These are phyloP conservation scores for Conopomorpha cramerella DNA, from an alignment of 1,140 invertebrate species.

Conservation along the genomic window DNA sequence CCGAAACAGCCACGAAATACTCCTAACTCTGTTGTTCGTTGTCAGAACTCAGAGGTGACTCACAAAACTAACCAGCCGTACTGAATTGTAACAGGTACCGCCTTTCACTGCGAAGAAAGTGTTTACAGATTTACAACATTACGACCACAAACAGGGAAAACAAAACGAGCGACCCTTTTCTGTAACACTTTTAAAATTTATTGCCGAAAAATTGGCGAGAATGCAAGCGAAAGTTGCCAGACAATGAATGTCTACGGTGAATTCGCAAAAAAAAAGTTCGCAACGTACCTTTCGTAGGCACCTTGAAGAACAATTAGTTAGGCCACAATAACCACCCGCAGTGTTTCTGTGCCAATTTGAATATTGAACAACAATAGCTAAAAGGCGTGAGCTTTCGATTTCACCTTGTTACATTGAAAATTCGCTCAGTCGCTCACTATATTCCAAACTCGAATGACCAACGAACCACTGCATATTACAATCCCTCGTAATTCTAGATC, in stretches of 20 bases:
- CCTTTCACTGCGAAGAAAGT: slow-evolving; percentile 33
- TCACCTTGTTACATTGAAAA: slow-evolving; percentile 11
- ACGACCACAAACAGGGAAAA: slow-evolving; percentile 23
- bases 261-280: background rate
- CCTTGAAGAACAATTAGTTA: slow-evolving; percentile 12
- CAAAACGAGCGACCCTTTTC: slow-evolving; percentile 2
- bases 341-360: slow-evolving; percentile 29
- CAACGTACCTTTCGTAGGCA: background rate
- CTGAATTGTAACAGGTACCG: slow-evolving; percentile 41
- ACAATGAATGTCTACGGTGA: background rate
- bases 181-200: background rate
- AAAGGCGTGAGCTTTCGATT: slow-evolving; percentile 27
- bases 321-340: slow-evolving; percentile 39
- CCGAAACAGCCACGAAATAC: too few relatives aligned
- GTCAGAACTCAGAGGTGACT: background rate
- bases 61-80: slow-evolving; percentile 7
- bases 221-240: slow-evolving; percentile 44
- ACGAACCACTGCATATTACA: too few relatives aligned
- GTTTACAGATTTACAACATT: slow-evolving; percentile 41
- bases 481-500: too few relatives aligned
- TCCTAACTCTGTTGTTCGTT: background rate
- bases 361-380: slow-evolving; percentile 52
- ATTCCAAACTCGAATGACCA: too few relatives aligned
- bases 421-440: too few relatives aligned
- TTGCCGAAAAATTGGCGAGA: slow-evolving; percentile 11